These are phyloP conservation scores for Saturnia pavonia DNA, from an alignment of 2,888 invertebrate species.

Conservation along the genomic window DNA sequence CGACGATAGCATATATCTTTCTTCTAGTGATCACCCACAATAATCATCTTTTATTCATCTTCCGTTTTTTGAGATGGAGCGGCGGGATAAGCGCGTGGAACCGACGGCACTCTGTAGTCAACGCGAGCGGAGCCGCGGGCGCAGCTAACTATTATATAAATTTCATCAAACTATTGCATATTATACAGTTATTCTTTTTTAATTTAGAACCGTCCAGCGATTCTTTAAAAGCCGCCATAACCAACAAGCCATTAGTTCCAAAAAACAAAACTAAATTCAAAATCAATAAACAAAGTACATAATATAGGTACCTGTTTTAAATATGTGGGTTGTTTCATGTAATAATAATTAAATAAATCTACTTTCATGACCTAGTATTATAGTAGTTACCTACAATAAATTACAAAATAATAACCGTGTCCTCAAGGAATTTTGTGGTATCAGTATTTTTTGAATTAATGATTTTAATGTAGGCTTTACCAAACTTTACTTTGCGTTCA, in stretches of 20 bases:
- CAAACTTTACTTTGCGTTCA: background rate
- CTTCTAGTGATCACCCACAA: no score
- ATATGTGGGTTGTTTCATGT: background rate
- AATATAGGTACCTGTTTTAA: background rate
- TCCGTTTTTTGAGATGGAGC: no score
- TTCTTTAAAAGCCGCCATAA: background rate
- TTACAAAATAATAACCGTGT: slow-evolving; percentile 2
- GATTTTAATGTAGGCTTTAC: background rate
- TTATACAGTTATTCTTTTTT: background rate
- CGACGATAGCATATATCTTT: no score
- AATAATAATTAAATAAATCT: background rate
- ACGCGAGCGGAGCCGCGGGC: no score
- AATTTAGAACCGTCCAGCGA: background rate
- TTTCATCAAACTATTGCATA: background rate
- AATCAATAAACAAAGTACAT: background rate
- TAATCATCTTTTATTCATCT: no score
- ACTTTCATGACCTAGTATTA: background rate
- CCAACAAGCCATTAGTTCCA: background rate
- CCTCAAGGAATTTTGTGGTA: background rate
- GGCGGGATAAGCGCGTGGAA: no score
- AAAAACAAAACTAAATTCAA: background rate
- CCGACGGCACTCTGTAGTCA: no score
- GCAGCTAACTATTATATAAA: no score
- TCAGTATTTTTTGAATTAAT: background rate
- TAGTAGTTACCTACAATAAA: background rate